These are phyloP conservation scores for Nephila pilipes DNA, from an alignment of 1,140 invertebrate species.

Conservation along the genomic window DNA sequence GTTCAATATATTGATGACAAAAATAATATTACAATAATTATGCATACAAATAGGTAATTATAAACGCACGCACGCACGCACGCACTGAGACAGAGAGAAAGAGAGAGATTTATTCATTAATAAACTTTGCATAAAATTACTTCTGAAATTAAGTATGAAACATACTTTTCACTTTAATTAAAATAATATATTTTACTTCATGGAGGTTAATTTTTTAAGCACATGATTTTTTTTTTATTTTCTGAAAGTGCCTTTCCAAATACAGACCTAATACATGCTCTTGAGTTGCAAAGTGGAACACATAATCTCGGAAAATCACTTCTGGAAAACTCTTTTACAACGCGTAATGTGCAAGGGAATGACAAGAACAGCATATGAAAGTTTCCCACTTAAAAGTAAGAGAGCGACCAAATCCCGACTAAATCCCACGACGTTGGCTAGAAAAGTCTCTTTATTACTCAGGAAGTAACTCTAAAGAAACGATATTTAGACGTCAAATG, in stretches of 20 bases:
- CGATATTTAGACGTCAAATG: conserved; percentile 14
- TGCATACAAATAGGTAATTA: no score
- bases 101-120: no score
- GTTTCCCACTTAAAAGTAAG: not conserved
- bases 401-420: not conserved
- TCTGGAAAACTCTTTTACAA: not conserved
- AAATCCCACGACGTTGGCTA: not conserved
- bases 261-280: not conserved
- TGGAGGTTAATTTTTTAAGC: no score
- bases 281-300: not conserved
- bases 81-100: no score
- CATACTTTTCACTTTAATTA: no score
- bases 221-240: no score
- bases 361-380: not conserved
- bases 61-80: no score
- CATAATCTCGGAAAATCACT: conserved; percentile 3
- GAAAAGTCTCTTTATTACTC: not conserved
- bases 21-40: no score
- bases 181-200: no score
- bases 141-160: no score
- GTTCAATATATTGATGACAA: no score
- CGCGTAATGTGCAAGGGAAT: not conserved
- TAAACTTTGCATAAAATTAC: no score
- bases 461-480: not conserved
- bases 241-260: not conserved